phyloP scores from a whole-genome alignment of 1,140 invertebrate genomes.

The Himalopsyche phryganea region DNA sequence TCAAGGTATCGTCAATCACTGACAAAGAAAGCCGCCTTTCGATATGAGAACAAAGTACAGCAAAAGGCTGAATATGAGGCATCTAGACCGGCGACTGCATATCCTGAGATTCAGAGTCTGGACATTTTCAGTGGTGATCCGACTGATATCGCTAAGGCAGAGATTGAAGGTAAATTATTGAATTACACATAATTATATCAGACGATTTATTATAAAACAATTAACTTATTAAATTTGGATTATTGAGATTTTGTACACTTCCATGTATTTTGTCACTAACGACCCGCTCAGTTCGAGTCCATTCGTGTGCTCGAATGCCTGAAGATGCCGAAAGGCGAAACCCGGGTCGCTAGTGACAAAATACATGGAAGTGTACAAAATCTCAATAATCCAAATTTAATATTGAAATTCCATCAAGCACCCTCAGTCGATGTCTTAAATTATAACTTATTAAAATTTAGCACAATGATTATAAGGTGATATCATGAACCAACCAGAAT shows the following conservation, averaged over 20 bases:
- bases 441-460: not conserved
- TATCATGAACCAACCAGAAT: too few relatives aligned
- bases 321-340: too few relatives aligned
- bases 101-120: slow-evolving; percentile 54
- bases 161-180: slow-evolving; percentile 36
- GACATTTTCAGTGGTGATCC: slow-evolving; percentile 50
- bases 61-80: slow-evolving; percentile 72
- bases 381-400: too few relatives aligned
- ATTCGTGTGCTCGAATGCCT: not conserved
- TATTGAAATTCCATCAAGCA: too few relatives aligned
- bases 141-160: slow-evolving; percentile 43
- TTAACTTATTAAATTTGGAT: not conserved
- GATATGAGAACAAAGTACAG: slow-evolving; percentile 74
- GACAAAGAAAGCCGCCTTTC: slow-evolving; percentile 65
- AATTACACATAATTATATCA: not conserved
- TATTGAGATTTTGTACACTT: too few relatives aligned
- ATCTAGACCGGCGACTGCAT: slow-evolving; percentile 67
- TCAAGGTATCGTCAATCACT: slow-evolving; percentile 72
- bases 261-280: too few relatives aligned
- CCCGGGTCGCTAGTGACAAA: too few relatives aligned
- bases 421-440: too few relatives aligned
- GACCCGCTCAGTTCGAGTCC: too few relatives aligned
- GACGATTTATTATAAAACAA: slow-evolving; percentile 5
- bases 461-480: too few relatives aligned
- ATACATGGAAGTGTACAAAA: too few relatives aligned